Evolutionary conservation across 2,797 vertebrate species (phyloP).

Genomic region (Phyllotis vaccarum): DNA sequence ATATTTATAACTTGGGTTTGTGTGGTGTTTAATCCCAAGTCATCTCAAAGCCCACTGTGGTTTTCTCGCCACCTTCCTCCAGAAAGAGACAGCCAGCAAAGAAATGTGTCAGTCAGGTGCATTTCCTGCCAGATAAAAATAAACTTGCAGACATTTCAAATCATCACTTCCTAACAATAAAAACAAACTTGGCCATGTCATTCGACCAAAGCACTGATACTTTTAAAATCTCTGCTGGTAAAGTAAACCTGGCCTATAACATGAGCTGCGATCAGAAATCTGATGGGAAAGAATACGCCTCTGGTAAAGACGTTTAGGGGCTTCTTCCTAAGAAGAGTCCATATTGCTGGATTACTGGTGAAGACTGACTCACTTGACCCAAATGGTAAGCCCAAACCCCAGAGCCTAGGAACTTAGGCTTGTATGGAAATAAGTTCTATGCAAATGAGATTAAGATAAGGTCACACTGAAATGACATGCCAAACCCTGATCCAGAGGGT

Average conservation of each 20-base stretch:
- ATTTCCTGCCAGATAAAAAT: conserved; percentile 54
- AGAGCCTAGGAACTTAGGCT: not conserved
- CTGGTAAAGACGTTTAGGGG: not conserved
- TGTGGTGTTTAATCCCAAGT: not conserved
- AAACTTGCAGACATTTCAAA: conserved; percentile 10
- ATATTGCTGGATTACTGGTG: not conserved
- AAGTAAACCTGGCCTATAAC: conserved; percentile 34
- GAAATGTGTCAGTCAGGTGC: not conserved
- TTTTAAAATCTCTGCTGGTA: not conserved
- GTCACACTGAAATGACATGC: not conserved
- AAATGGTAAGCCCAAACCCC: not conserved
- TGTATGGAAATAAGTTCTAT: not conserved
- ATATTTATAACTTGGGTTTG: conserved; percentile 22
- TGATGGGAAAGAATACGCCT: not conserved
- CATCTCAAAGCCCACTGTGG: conserved; percentile 28
- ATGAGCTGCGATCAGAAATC: conserved; percentile 15
- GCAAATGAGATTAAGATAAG: not conserved
- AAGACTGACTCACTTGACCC: not conserved
- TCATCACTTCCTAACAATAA: conserved; percentile 15
- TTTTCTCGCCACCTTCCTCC: conserved; percentile 44
- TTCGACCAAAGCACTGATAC: not conserved
- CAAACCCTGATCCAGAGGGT: not conserved
- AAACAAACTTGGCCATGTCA: not conserved
- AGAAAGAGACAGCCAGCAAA: not conserved
- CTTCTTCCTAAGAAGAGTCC: not conserved